phyloP scores from a whole-genome alignment of 2,113 vertebrate species.

The Rhinoptilus africanus region DNA sequence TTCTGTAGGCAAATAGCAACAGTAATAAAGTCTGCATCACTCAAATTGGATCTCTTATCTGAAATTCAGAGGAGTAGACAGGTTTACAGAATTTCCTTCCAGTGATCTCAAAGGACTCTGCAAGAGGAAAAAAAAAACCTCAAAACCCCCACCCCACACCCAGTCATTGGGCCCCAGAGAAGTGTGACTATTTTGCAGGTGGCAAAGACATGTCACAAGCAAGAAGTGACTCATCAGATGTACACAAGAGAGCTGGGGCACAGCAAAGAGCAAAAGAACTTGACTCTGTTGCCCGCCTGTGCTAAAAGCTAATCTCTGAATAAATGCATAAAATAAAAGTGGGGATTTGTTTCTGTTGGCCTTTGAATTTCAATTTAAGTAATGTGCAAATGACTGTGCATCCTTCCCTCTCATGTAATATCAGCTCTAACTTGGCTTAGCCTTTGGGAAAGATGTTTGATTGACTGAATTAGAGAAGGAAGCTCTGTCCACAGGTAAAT shows the following conservation, averaged over 20 bases:
- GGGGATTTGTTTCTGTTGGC: background rate
- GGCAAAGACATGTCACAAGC: conserved; percentile 5
- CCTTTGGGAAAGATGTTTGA: background rate
- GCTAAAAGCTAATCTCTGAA: background rate
- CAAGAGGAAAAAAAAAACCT: background rate
- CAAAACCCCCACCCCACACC: background rate
- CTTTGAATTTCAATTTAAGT: background rate
- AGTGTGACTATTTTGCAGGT: conserved; percentile 12
- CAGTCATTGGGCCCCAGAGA: background rate
- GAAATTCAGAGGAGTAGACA: conserved; percentile 19
- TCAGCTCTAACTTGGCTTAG: background rate
- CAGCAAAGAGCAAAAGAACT: background rate
- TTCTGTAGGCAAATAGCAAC: conserved; percentile 16
- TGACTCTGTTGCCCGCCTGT: background rate
- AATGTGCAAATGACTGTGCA: background rate
- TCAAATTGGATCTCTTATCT: conserved; percentile 13
- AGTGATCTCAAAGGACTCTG: background rate
- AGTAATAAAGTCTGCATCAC: background rate
- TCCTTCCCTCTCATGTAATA: background rate
- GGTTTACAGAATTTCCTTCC: conserved; percentile 22
- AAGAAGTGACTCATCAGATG: background rate
- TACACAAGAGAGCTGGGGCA: background rate
- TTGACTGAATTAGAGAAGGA: conserved; percentile 1
- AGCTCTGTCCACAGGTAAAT: background rate
- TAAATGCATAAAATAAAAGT: background rate